Conservation (phyloP, 2,888 invertebrate genomes). For the Fragum fragum region DNA sequence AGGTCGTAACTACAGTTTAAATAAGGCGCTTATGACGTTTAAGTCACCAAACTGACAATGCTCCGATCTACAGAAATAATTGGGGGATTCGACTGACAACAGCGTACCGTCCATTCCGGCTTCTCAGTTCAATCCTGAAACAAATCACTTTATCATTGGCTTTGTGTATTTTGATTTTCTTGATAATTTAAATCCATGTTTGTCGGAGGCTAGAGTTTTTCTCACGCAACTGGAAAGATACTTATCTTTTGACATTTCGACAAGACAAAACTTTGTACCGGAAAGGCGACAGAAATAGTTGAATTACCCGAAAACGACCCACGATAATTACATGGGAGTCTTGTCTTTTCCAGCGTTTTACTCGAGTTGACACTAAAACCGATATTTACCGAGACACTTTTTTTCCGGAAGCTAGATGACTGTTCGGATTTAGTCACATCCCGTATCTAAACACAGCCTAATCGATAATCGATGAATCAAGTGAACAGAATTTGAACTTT, state of each 20-base stretch:
- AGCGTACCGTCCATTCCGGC: too few relatives aligned
- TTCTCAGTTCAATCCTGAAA: too few relatives aligned
- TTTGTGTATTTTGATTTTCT: too few relatives aligned
- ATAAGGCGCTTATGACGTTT: too few relatives aligned
- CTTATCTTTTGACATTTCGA: neutral
- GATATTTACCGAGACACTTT: neutral
- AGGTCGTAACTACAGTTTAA: too few relatives aligned
- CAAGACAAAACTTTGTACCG: neutral
- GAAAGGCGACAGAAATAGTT: neutral
- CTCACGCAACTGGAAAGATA: neutral
- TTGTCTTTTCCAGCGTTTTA: neutral
- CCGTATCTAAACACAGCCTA: neutral
- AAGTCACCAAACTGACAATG: too few relatives aligned
- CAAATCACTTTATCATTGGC: too few relatives aligned
- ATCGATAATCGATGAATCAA: conserved; percentile 16
- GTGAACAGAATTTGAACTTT: neutral
- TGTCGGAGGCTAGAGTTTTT: too few relatives aligned
- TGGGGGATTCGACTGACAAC: too few relatives aligned
- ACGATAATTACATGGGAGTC: neutral
- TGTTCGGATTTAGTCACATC: neutral
- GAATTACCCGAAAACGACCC: neutral
- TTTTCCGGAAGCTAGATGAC: neutral
- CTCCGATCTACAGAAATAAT: too few relatives aligned
- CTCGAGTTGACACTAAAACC: neutral
- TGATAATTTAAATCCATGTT: too few relatives aligned